Evolutionary conservation across 1,140 invertebrate species (phyloP), one percentile per base, ranked within the genome.

Genomic region (Atta colombica): DNA sequence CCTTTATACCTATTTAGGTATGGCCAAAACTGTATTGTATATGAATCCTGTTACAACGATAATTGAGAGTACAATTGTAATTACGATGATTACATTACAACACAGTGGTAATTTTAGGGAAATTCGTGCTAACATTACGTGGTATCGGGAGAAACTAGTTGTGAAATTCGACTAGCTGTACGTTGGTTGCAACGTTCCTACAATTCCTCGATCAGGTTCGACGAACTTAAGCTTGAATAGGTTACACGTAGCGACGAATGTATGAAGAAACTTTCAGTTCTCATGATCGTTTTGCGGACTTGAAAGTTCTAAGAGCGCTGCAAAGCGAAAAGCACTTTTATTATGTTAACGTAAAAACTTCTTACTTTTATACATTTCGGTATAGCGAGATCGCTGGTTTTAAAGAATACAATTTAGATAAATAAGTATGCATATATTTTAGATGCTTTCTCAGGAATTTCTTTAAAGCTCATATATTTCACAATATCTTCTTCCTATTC

Each of bases 211-310:
- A 74, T 55, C 80, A 35, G 71, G 45, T 84, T 84, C 80, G 80
- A 51, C 69, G 69, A 84, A 84, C 80, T 84, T 84, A 55, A 58
- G 69, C 80, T 21, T 84, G 80, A 84, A 84, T 84, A 63, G 69
- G 69, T 84, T 84, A 74, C 80, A 75, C 58, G 55, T 84, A 84
- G 80, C 55, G 80, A 84, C 80, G 80, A 84, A 84, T 72, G 80
- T 69, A 61, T 84, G 69, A 75, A 49, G 80, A 74, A 84, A 84
- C 80, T 84, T 84, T 84, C 39, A 51, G 80, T 74, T 84, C 69
- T 61, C 69, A 58, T 84, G 69, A 84, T 74, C 55, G 69, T 28
- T 39, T 16, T 53, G 21, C 45, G 45, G 55, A 84, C 80, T 84
- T 84, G 55, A 84, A 84, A 84, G 80, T 84, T 65, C 25, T 35